Percentiles rank a stretch among this genome's conserved stretches.
Evolutionary conservation across 2,888 invertebrate species (phyloP).

Genomic region (Dynastes hyllus): DNA sequence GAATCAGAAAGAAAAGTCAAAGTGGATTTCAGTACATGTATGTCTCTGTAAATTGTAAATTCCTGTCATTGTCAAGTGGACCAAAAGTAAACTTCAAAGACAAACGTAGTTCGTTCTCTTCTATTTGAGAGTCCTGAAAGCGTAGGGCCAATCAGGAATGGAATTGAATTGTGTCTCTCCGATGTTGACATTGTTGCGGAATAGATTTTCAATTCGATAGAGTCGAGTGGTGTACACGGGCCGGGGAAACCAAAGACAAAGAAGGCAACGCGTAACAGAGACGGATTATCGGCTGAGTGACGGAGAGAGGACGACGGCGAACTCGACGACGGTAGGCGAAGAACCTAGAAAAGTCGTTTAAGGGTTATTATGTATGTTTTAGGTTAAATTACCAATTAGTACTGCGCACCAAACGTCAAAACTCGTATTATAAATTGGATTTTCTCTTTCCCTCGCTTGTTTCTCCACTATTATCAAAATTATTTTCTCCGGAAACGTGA

Average conservation of each 20-base stretch:
- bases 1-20: conserved; percentile 45
- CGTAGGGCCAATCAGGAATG: conserved; percentile 67
- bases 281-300: not conserved
- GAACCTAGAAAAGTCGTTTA: conserved; percentile 64
- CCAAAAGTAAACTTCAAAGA: conserved; percentile 69
- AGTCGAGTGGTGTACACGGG: conserved; percentile 42
- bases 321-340: conserved; percentile 57
- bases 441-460: not conserved
- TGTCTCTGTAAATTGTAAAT: conserved; percentile 64
- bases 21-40: conserved; percentile 50
- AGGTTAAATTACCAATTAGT: conserved; percentile 58
- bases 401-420: conserved; percentile 37
- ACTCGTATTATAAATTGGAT: conserved; percentile 44
- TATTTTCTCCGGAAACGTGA: not conserved
- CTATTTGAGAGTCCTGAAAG: conserved; percentile 64
- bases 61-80: conserved; percentile 66
- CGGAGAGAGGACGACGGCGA: not conserved
- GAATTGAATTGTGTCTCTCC: conserved; percentile 67
- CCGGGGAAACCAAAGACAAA: conserved; percentile 50
- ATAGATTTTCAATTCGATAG: conserved; percentile 71
- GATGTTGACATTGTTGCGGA: conserved; percentile 70
- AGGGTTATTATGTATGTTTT: conserved; percentile 63
- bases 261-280: not conserved
- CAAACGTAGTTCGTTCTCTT: conserved; percentile 63
- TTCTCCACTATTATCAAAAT: conserved; percentile 8